Percentiles rank a stretch among this genome's conserved stretches.
phyloP scores from a whole-genome alignment of 2,113 vertebrate species.

The Pionites leucogaster region DNA sequence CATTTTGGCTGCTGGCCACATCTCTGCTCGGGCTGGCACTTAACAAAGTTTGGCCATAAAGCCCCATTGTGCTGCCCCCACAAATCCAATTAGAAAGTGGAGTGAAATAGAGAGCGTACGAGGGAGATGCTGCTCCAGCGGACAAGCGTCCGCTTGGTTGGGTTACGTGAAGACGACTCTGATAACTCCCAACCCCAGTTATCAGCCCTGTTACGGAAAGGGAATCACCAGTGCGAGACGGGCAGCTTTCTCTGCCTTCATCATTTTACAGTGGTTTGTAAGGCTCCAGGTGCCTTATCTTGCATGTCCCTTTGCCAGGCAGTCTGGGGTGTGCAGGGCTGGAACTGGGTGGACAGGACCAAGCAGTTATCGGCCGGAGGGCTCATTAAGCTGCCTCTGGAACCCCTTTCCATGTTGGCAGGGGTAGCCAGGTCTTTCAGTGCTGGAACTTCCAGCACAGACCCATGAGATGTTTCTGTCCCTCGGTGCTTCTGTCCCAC shows the following conservation, averaged over 20 bases:
- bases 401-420: not conserved
- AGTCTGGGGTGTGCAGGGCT: not conserved
- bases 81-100: constrained; percentile 84
- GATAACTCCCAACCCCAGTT: constrained; percentile 4
- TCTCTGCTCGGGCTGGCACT: constrained; percentile 84
- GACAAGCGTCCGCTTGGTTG: not conserved
- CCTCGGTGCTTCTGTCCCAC: not conserved
- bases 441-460: not conserved
- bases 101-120: constrained; percentile 69
- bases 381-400: not conserved
- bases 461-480: not conserved
- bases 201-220: constrained; percentile 5
- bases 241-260: not conserved
- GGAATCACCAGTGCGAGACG: not conserved
- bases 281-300: constrained; percentile 30
- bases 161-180: not conserved
- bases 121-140: constrained; percentile 31
- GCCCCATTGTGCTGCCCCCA: constrained; percentile 83
- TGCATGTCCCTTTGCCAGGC: constrained; percentile 43
- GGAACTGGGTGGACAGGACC: not conserved
- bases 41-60: constrained; percentile 82
- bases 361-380: not conserved
- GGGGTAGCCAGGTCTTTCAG: not conserved
- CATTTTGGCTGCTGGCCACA: constrained; percentile 79
- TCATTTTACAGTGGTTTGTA: constrained; percentile 5